Conservation (phyloP, 2,113 vertebrate species). For the Amphiprion ocellaris region DNA sequence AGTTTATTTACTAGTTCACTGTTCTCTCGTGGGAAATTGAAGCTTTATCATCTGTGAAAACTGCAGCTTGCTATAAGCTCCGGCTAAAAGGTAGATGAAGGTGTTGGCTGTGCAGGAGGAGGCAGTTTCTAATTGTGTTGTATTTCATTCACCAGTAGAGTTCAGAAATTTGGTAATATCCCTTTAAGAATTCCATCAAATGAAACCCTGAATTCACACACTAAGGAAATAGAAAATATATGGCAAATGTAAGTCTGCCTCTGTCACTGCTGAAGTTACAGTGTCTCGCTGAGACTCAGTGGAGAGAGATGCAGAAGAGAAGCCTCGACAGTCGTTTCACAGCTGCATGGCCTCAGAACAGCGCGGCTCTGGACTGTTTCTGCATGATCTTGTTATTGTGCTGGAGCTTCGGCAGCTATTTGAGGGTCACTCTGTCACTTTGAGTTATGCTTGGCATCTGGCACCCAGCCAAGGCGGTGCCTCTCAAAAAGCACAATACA, state of each 20-base stretch:
- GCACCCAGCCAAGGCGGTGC: conserved; percentile 58
- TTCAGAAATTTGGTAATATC: conserved; percentile 19
- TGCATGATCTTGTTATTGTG: conserved; percentile 68
- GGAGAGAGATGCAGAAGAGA: neutral
- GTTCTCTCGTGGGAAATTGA: conserved; percentile 10
- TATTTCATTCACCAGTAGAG: conserved; percentile 42
- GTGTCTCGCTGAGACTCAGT: neutral
- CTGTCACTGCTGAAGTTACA: neutral
- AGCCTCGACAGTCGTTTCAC: conserved; percentile 15
- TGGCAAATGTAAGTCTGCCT: neutral
- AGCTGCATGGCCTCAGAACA: conserved; percentile 23
- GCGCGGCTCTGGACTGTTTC: conserved; percentile 37
- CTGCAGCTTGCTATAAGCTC: neutral
- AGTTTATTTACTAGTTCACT: conserved; percentile 11
- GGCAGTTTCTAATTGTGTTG: conserved; percentile 10
- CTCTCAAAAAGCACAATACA: conserved; percentile 64
- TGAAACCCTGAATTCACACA: neutral
- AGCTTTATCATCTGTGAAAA: conserved; percentile 18
- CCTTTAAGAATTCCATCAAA: neutral
- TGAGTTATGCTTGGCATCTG: conserved; percentile 76
- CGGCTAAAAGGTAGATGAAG: neutral
- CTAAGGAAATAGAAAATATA: neutral
- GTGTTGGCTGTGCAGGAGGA: neutral
- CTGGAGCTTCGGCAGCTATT: conserved; percentile 62
- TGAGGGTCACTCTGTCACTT: conserved; percentile 76